Evolutionary conservation across 2,797 vertebrate species (phyloP), one percentile per base, ranked within the genome.

Genomic region (Acanthis flammea): DNA sequence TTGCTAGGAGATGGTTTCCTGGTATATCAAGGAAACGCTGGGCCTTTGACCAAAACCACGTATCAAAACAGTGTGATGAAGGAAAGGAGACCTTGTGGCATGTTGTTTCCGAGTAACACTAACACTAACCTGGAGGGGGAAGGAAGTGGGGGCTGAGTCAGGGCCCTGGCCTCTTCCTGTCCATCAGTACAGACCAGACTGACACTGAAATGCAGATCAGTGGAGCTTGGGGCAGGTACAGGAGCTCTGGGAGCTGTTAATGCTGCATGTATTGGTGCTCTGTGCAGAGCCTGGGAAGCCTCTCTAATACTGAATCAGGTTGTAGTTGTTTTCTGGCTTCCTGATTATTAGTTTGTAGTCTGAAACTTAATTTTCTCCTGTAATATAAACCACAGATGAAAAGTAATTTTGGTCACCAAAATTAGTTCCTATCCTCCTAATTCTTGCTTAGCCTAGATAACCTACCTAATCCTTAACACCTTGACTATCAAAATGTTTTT

Each of bases 71-170:
- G 57, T 28, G 58, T 39, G 55, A 54, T 44, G 37, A 70, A 44
- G 27, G 42, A 50, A n/a, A 33, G 1, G 8, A 41, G 23, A 23
- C 68, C 51, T 28, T 65, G 65, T 19, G 60, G 41, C 14, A 6
- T 3, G 2, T 61, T 60, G 22, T 58, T 90, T 86, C 51, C 0
- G 1, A 18, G 31, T 33, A 35, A 87, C 1, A 6, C 53, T 33
- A 35, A 87, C 1, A 6, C 53, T 74, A 80, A 92, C 61, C 72
- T 94, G 79, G 60, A 42, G 87, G 18, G 92, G 89, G 95, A 96
- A 95, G 94, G 94, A 96, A 93, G 70, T 23, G 15, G 79, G 25
- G 35, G 39, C 67, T 83, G 75, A 77, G 61, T 47, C 61, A 77
- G 39, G n/a, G 51, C 39, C 30, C 68, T 71, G 65, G 65, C 66